Evolutionary conservation across 1,140 invertebrate species (phyloP), one percentile per base, ranked within the genome.

Genomic region (Drosophila bocki): DNA sequence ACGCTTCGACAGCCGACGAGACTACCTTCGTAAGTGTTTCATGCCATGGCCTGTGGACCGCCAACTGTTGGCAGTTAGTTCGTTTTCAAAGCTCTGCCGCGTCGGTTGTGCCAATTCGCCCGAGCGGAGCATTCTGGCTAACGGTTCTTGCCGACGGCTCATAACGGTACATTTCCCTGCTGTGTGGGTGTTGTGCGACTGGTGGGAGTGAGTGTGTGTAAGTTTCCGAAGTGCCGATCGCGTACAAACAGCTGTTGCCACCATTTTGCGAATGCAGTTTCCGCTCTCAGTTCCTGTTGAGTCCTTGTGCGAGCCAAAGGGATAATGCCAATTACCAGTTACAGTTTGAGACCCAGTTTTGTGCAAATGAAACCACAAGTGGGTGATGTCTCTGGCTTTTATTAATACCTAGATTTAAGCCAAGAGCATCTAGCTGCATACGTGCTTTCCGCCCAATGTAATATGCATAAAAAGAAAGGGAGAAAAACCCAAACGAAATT

Each of bases 51-150:
- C 29, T 61, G 62, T 57, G 51, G 63, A 47, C 71, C 50, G 50
- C 71, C 50, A 76, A 76, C 62, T 42, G 61, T 68, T 83, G 41
- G 59, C 48, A 53, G 60, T 70, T 69, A 87, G 84, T 87, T 90
- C 69, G 79, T 87, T 77, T 87, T 84, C 81, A 85, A 90, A 75
- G 84, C 81, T 88, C 85, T 72, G 60, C 61, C 85, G 84, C 62
- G 78, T 75, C 86, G 84, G 84, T 90, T 84, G 81, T 75, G 81
- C 77, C 53, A 68, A 72, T 58, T 63, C 56, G 70, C 68, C 59
- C 74, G 81, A 59, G 35, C 42, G 44, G 8, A 54, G 35, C 39
- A 35, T 13, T n/a, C 41, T 51, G 47, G 53, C 39, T 47, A 56
- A 68, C 35, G 54, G 63, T 77, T 35, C 69, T 77, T 69, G 63